Conservation (phyloP, 2,888 invertebrate species). For the Petrophora chlorosata region DNA sequence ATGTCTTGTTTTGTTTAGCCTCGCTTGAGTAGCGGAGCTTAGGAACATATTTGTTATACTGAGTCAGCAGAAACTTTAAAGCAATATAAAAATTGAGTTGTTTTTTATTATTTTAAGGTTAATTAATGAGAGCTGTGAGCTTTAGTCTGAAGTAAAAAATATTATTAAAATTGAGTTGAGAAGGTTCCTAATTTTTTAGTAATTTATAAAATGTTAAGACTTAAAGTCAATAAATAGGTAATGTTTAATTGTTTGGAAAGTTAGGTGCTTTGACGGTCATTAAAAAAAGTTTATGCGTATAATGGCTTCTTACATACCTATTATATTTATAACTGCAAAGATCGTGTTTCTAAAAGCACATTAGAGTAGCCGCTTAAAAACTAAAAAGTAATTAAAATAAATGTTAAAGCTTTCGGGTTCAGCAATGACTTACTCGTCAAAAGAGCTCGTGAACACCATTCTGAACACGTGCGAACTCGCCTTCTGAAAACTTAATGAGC, state of each 20-base stretch:
- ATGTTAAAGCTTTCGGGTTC: background rate
- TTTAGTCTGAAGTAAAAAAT: too few relatives aligned
- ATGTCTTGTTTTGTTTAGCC: slow-evolving; percentile 35
- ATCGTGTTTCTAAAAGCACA: background rate
- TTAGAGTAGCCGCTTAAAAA: background rate
- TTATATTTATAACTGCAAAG: too few relatives aligned
- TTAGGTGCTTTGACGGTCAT: too few relatives aligned
- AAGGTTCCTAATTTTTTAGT: too few relatives aligned
- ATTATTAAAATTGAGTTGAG: too few relatives aligned
- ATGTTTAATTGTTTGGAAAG: too few relatives aligned
- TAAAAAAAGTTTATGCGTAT: too few relatives aligned
- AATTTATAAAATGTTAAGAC: too few relatives aligned
- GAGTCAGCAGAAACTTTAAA: background rate
- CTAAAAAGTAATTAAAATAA: background rate
- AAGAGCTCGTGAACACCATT: slow-evolving; percentile 12
- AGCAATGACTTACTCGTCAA: background rate
- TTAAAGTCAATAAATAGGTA: too few relatives aligned
- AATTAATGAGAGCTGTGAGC: too few relatives aligned
- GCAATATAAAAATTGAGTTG: background rate
- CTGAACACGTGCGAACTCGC: slow-evolving; percentile 19
- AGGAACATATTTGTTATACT: background rate
- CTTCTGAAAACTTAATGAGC: slow-evolving; percentile 33
- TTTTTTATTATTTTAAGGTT: too few relatives aligned
- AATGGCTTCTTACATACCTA: too few relatives aligned
- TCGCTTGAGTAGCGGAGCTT: slow-evolving; percentile 5